phyloP scores from a whole-genome alignment of 1,140 invertebrate genomes.

The Eubasilissa regina region DNA sequence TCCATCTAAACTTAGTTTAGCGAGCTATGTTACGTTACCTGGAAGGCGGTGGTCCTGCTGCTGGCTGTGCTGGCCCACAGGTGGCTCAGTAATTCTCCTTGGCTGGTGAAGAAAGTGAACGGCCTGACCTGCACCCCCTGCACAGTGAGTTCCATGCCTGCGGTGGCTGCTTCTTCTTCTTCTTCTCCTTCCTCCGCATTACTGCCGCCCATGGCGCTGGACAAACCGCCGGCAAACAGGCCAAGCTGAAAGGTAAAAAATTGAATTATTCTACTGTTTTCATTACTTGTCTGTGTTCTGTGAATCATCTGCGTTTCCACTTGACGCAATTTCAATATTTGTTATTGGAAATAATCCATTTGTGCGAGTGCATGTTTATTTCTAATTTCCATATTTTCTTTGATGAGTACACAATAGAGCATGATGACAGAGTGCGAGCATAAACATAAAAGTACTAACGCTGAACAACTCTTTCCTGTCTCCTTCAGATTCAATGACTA shows the following conservation, averaged over 20 bases:
- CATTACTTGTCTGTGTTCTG: no score
- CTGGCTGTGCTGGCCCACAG: constrained; percentile 90
- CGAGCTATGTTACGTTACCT: constrained; percentile 76
- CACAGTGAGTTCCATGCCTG: constrained; percentile 88
- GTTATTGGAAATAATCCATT: no score
- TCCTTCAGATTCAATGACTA: constrained; percentile 75
- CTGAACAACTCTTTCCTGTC: constrained; percentile 72
- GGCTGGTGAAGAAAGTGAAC: constrained; percentile 88
- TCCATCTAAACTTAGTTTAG: no score
- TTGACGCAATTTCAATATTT: no score
- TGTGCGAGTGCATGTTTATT: no score
- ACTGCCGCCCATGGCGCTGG: constrained; percentile 74
- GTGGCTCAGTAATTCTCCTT: constrained; percentile 90
- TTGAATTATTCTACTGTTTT: no score
- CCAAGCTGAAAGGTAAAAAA: constrained; percentile 76
- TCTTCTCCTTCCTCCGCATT: constrained; percentile 71
- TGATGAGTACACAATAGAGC: no score
- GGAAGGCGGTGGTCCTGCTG: constrained; percentile 86
- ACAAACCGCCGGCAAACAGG: constrained; percentile 85
- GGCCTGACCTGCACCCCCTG: constrained; percentile 86
- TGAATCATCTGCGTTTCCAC: background rate
- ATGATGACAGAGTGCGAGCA: no score
- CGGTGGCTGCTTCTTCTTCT: constrained; percentile 78
- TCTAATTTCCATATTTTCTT: no score
- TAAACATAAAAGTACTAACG: constrained; percentile 61